Conservation (phyloP, 1,140 invertebrate genomes). For the Drosophila bipectinata region DNA sequence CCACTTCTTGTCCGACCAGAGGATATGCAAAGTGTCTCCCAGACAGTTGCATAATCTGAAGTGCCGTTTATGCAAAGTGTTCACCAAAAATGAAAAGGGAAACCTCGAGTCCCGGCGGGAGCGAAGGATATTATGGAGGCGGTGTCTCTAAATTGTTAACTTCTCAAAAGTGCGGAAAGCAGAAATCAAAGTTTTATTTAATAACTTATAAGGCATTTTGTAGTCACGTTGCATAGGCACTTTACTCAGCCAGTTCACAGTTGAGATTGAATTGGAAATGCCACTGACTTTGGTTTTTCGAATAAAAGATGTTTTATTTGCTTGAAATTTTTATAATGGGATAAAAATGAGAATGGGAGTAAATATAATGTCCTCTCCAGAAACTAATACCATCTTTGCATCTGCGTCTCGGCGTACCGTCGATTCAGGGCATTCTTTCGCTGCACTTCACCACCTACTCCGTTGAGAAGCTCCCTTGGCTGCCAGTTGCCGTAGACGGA, state of each 20-base stretch:
- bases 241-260: not conserved
- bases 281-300: not conserved
- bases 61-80: conserved; percentile 76
- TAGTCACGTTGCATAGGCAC: conserved; percentile 3
- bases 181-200: conserved; percentile 70
- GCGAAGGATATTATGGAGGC: conserved; percentile 57
- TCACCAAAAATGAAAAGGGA: conserved; percentile 22
- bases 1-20: conserved; percentile 43
- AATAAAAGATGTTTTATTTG: not conserved
- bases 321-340: too few relatives aligned
- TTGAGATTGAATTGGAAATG: not conserved
- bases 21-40: conserved; percentile 77
- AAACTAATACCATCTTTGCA: conserved; percentile 35
- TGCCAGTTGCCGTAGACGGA: conserved; percentile 64
- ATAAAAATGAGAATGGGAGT: too few relatives aligned
- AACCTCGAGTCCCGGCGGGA: conserved; percentile 18
- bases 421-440: conserved; percentile 65
- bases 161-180: conserved; percentile 40
- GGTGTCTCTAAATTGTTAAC: conserved; percentile 55
- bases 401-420: conserved; percentile 53
- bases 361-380: not conserved
- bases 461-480: conserved; percentile 40
- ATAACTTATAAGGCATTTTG: conserved; percentile 59
- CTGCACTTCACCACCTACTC: conserved; percentile 55
- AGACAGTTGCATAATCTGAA: conserved; percentile 81